phyloP scores from a whole-genome alignment of 2,113 vertebrate species.

The Eurystomus gularis region DNA sequence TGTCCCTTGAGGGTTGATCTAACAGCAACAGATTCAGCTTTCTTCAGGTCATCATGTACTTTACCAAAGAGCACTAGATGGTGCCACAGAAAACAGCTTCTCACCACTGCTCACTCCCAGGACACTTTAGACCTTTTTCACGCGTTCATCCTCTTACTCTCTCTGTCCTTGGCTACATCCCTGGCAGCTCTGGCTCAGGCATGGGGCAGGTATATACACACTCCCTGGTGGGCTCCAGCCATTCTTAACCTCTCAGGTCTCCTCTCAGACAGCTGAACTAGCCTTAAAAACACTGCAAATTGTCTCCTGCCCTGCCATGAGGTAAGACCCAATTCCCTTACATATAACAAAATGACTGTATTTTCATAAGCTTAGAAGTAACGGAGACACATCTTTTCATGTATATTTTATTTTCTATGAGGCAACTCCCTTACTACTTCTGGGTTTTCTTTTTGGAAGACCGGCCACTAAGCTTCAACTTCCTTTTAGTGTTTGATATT shows the following conservation, averaged over 20 bases:
- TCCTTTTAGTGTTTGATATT: background rate
- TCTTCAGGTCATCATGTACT: background rate
- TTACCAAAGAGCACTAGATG: background rate
- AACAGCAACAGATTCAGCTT: background rate
- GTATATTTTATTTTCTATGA: background rate
- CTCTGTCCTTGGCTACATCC: background rate
- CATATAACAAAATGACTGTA: background rate
- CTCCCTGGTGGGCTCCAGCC: background rate
- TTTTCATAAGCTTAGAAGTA: background rate
- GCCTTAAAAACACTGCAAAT: background rate
- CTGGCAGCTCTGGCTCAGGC: background rate
- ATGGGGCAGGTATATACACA: background rate
- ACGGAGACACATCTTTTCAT: background rate
- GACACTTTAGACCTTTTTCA: background rate
- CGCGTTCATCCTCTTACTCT: background rate
- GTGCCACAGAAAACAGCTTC: background rate
- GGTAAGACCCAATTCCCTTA: background rate
- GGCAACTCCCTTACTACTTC: background rate
- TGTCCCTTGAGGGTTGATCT: background rate
- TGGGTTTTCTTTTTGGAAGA: background rate
- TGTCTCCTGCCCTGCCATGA: background rate
- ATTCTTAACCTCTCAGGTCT: background rate
- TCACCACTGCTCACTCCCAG: background rate
- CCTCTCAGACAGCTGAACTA: background rate
- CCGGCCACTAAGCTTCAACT: background rate